These are phyloP conservation scores for Armadillidium nasatum DNA, from an alignment of 1,140 invertebrate genomes.

Conservation along the genomic window DNA sequence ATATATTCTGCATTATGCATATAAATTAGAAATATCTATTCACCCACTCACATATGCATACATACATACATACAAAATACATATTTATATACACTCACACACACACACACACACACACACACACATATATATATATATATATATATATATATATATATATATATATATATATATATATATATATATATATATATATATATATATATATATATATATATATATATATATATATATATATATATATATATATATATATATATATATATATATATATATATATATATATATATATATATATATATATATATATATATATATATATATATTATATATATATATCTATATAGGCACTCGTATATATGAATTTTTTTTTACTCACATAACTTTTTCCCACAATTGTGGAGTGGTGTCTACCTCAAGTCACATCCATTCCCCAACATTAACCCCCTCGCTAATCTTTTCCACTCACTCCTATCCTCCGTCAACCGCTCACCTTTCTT, in stretches of 20 bases:
- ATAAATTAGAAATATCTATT: background rate
- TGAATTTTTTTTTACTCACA: too few species aligned
- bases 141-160: background rate
- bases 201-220: background rate
- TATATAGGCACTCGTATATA: too few species aligned
- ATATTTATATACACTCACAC: too few species aligned
- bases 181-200: background rate
- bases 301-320: conserved; percentile 15
- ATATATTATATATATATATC: background rate
- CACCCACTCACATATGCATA: background rate
- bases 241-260: background rate
- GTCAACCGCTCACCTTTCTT: too few species aligned
- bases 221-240: background rate
- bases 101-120: too few species aligned
- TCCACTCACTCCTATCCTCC: too few species aligned
- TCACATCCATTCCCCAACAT: too few species aligned
- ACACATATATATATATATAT: background rate
- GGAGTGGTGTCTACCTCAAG: too few species aligned
- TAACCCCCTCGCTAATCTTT: too few species aligned
- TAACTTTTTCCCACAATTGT: too few species aligned
- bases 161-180: background rate
- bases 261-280: conserved; percentile 13
- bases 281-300: conserved; percentile 15
- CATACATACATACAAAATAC: too few species aligned
- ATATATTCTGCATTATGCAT: background rate